Evolutionary conservation across 2,113 vertebrate species (phyloP).

Genomic region (Motacilla tschutschensis): DNA sequence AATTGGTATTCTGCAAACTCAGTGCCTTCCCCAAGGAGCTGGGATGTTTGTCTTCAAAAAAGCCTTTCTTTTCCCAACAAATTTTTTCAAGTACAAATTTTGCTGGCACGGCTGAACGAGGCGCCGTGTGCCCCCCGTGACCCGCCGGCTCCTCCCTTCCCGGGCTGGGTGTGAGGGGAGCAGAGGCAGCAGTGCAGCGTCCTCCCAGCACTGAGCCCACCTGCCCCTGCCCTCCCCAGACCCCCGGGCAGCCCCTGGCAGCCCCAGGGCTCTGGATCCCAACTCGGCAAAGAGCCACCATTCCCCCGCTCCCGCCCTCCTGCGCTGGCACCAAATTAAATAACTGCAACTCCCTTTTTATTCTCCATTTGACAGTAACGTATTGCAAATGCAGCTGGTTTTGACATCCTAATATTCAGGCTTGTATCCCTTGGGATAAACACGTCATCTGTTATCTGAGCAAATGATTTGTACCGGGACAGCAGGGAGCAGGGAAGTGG

Average conservation of each 20-base stretch:
- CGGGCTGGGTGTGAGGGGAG: neutral
- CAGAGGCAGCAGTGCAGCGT: neutral
- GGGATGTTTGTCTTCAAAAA: slow-evolving; percentile 50
- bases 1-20: slow-evolving; percentile 46
- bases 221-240: neutral
- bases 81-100: slow-evolving; percentile 1
- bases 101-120: neutral
- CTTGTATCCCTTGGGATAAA: slow-evolving; percentile 65
- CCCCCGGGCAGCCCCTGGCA: neutral
- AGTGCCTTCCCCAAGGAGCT: slow-evolving; percentile 14
- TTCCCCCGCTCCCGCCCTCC: neutral
- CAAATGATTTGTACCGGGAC: slow-evolving; percentile 39
- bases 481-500: neutral
- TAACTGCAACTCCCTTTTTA: slow-evolving; percentile 66
- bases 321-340: slow-evolving; percentile 63
- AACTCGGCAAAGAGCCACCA: neutral
- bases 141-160: neutral
- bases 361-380: slow-evolving; percentile 72
- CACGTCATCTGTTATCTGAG: slow-evolving; percentile 54
- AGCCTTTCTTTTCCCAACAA: neutral
- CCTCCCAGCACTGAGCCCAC: neutral
- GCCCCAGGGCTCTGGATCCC: accelerated
- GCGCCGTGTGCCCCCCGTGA: neutral
- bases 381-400: slow-evolving; percentile 54
- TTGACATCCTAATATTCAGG: slow-evolving; percentile 74